phyloP scores from a whole-genome alignment of 2,797 vertebrate genomes.

The Gambelia wislizenii region DNA sequence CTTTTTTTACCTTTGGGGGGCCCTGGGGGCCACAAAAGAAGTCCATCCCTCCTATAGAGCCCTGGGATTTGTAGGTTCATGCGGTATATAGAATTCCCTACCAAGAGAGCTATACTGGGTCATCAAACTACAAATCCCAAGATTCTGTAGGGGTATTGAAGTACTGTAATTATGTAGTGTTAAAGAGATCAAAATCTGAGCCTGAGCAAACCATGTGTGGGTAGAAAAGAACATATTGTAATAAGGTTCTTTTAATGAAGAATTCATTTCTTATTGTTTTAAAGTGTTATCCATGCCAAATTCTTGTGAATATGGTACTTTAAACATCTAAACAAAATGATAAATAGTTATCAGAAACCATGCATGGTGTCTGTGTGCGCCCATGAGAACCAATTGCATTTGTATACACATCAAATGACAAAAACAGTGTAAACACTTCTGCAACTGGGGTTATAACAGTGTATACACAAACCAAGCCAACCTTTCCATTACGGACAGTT shows the following conservation, averaged over 20 bases:
- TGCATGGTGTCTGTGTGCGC: slow-evolving; percentile 15
- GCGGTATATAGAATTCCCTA: no score
- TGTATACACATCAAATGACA: slow-evolving; percentile 48
- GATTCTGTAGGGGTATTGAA: not conserved
- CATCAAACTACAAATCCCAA: no score
- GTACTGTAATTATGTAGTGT: not conserved
- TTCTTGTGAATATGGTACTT: not conserved
- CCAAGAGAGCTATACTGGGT: no score
- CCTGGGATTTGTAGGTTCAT: no score
- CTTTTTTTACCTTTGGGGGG: no score
- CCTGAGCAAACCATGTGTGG: not conserved
- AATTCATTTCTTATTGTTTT: slow-evolving; percentile 6
- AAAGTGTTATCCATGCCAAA: not conserved
- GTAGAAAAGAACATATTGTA: not conserved
- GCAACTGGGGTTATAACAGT: slow-evolving; percentile 20
- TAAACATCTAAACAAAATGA: not conserved
- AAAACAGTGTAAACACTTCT: slow-evolving; percentile 33
- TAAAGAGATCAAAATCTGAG: not conserved
- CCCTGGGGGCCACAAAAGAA: not conserved
- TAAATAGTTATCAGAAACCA: not conserved
- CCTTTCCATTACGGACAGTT: slow-evolving; percentile 33
- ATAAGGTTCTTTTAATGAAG: not conserved
- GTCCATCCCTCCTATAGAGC: no score
- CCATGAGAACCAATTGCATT: not conserved
- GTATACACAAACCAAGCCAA: slow-evolving; percentile 15